Evolutionary conservation across 1,140 invertebrate species (phyloP).

Genomic region (Bradysia coprophila): DNA sequence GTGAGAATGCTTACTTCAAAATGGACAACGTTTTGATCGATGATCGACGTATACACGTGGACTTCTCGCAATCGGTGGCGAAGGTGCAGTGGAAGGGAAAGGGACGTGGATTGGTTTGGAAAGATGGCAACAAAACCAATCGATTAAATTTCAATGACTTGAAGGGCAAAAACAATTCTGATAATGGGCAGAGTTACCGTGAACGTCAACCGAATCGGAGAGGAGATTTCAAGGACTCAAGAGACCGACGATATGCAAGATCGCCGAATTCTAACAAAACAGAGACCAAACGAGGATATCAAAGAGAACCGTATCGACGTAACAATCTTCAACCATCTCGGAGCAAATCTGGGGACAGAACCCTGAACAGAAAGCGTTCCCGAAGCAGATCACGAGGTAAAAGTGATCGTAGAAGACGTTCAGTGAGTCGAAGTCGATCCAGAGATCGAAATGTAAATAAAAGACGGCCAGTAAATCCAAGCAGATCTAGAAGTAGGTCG

Average conservation of each 20-base stretch:
- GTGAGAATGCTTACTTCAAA: conserved; percentile 98
- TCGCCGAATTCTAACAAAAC: not conserved
- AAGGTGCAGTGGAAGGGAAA: conserved; percentile 80
- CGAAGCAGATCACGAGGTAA: no score
- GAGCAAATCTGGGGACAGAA: no score
- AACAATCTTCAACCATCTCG: not conserved
- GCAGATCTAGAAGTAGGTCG: no score
- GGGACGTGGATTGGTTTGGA: conserved; percentile 27
- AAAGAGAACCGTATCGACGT: not conserved
- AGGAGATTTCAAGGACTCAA: not conserved
- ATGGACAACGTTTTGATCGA: conserved; percentile 99
- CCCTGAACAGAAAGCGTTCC: no score
- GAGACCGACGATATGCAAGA: not conserved
- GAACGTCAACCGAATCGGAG: not conserved
- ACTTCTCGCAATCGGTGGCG: conserved; percentile 96
- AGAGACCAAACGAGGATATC: not conserved
- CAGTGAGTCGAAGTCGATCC: no score
- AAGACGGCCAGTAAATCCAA: no score
- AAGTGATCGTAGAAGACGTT: no score
- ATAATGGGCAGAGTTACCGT: no score
- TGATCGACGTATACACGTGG: conserved; percentile 95
- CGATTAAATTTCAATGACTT: not conserved
- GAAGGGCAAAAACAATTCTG: not conserved
- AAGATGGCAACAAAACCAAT: not conserved
- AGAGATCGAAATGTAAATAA: no score